Base-by-base conservation (phyloP, 2,113 vertebrate genomes). In the Otus sunia region DNA sequence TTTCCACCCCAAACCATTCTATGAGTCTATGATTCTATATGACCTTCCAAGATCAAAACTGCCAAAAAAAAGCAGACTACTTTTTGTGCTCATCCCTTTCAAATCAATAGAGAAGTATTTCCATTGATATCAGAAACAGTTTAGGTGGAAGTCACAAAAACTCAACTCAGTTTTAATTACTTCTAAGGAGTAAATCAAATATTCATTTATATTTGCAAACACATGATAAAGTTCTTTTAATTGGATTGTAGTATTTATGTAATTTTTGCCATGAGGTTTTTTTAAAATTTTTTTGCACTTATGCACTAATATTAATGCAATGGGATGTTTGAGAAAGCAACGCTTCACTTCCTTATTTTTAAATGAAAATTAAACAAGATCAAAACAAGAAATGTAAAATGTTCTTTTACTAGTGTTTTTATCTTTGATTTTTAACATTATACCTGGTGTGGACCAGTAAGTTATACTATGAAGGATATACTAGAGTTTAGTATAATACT, bases 401-500 rank as follows among this genome's bases (percentile, higher is more conserved):
- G 0, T 32, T 77, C 30, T 1, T 53, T 86, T 3, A 1, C 2
- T 68, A n/a, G 1, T 41, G 12, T 50, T 67, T 27, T 58, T 64
- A 11, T 49, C 11, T 75, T 80, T 56, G 11, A 22, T 91, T 80
- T 66, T 89, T 25, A n/a, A 1, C 25, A 3, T 14, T 56, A 27
- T 9, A 53, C 4, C 5, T 73, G 19, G 0, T 68, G 36, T 64
- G 30, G 49, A 77, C 26, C 8, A n/a, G 5, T 36, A 83, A 86
- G 20, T 25, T 36, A 11, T 16, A 36, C 27, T 62, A 17, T 39
- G 34, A 74, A 64, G 39, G 29, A 86, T 22, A 26, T 50, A 53
- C 8, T 49, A 55, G 13, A 56, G 2, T 52, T 73, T 29, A 87
- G 6, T 10, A 7, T 21, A 74, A 49, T 58, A 11, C 10, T 50